Evolutionary conservation across 2,797 vertebrate genomes (phyloP), one percentile per base, ranked within the genome.

Genomic region (Helostoma temminkii): DNA sequence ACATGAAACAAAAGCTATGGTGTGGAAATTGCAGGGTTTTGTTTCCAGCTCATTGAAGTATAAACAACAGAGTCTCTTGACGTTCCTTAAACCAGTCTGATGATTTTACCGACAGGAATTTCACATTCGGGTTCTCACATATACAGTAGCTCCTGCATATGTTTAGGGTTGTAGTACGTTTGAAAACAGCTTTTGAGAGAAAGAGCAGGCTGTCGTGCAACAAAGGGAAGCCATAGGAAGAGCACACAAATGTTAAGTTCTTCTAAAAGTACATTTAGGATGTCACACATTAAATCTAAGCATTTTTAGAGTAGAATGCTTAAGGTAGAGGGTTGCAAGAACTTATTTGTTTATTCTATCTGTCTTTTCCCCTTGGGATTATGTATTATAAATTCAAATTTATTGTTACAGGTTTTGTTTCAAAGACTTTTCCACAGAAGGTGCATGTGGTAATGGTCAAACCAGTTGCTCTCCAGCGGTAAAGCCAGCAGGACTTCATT

Each of bases 231-330:
- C 36, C 43, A n/a, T 15, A 48, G 16, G 37, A 22, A 14, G 15
- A 9, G 6, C 30, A 19, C 32, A 54, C 7, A 2, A n/a, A 26
- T 24, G 56, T 36, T 37, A 18, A 24, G 58, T 21, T 22, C 45
- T 12, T 30, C n/a, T 30, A 0, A 10, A 32, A 57, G 28, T 52
- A 75, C 28, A 59, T 47, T 34, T 49, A 53, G 61, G 24, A 57
- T 5, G 52, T 52, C 16, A 32, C 12, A 53, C 32, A 36, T n/a
- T 25, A 2, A 39, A 52, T 25, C 2, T 16, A 15, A 39, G 15
- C 16, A 19, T 25, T 1, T 42, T 39, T 25, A 24, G 39, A 30
- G 11, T 39, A 22, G 37, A n/a, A 49, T 45, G 3, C 22, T 9
- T n/a, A n/a, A n/a, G n/a, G n/a, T n/a, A n/a, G 3, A 34, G 32